These are phyloP conservation scores for Scaptomyza pallida DNA, from an alignment of 1,140 invertebrate genomes.

Conservation along the genomic window DNA sequence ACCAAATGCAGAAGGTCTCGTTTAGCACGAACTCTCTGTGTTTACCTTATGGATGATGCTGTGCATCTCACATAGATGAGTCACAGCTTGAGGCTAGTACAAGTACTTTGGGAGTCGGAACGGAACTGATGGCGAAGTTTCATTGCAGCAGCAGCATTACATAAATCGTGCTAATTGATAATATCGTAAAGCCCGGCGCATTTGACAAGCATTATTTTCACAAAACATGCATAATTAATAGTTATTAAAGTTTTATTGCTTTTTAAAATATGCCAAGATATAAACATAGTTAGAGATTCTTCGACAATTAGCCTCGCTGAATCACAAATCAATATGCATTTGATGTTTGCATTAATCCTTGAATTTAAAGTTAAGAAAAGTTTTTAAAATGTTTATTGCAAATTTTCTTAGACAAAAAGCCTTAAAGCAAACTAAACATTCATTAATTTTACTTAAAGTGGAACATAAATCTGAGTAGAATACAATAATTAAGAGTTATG, in stretches of 20 bases:
- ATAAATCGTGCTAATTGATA: conserved; percentile 81
- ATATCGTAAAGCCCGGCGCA: conserved; percentile 53
- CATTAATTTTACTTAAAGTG: no score
- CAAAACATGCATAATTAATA: conserved; percentile 80
- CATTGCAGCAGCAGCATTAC: conserved; percentile 62
- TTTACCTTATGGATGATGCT: conserved; percentile 15
- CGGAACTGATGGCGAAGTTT: conserved; percentile 45
- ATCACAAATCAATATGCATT: background rate
- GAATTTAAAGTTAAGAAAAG: background rate
- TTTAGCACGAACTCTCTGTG: conserved; percentile 70
- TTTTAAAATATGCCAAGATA: conserved; percentile 29
- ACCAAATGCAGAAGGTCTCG: conserved; percentile 70
- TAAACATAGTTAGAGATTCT: conserved; percentile 6
- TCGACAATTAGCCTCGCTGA: conserved; percentile 22
- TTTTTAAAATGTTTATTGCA: background rate
- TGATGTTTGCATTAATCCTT: background rate
- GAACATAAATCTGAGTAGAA: no score
- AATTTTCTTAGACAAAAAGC: no score
- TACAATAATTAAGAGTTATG: no score
- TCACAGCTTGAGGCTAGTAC: conserved; percentile 63
- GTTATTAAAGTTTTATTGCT: conserved; percentile 62
- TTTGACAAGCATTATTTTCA: conserved; percentile 66
- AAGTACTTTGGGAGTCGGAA: conserved; percentile 42
- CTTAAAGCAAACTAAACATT: no score
- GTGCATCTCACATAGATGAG: conserved; percentile 43